phyloP scores from a whole-genome alignment of 2,113 vertebrate genomes.

The Centrocercus urophasianus region DNA sequence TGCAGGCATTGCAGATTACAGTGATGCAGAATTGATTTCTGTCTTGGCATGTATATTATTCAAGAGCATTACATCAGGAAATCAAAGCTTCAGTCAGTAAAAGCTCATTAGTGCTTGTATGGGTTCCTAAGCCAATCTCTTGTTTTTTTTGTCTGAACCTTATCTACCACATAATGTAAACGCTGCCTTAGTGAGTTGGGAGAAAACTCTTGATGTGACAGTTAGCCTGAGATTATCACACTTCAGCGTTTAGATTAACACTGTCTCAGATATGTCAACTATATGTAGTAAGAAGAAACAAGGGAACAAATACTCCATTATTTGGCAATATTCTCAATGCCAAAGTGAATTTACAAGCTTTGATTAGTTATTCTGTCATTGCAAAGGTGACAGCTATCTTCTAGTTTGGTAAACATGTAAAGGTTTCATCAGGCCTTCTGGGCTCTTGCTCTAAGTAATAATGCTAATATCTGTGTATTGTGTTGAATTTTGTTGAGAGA shows the following conservation, averaged over 20 bases:
- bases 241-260: background rate
- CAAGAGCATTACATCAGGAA: background rate
- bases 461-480: background rate
- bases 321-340: background rate
- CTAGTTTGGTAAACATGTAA: background rate
- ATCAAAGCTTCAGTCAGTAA: background rate
- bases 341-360: background rate
- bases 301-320: background rate
- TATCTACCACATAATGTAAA: background rate
- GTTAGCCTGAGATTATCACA: background rate
- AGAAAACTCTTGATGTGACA: background rate
- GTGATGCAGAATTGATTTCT: background rate
- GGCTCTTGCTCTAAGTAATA: background rate
- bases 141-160: background rate
- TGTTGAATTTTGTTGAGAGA: background rate
- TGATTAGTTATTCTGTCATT: background rate
- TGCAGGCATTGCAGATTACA: background rate
- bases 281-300: background rate
- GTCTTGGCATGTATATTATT: background rate
- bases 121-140: background rate
- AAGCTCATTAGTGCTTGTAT: background rate
- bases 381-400: background rate
- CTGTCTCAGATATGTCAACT: background rate
- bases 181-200: background rate
- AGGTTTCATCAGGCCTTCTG: rapidly evolving